Conservation (phyloP, 2,113 vertebrate genomes). For the Rhea pennata region DNA sequence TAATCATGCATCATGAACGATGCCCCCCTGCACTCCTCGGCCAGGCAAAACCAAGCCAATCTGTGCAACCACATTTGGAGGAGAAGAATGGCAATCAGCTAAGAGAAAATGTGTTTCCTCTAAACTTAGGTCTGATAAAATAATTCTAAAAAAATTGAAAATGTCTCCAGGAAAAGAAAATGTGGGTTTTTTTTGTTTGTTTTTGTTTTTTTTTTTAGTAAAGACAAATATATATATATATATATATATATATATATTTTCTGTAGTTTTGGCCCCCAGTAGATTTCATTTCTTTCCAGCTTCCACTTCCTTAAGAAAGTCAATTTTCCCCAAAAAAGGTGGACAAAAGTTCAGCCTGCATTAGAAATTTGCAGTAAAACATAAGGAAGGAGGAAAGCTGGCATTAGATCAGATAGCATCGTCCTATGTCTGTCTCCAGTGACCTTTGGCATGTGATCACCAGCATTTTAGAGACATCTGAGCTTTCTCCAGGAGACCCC, state of each 20-base stretch:
- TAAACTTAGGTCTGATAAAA: neutral
- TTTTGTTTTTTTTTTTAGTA: too few species aligned
- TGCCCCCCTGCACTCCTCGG: neutral
- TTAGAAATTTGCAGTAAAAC: neutral
- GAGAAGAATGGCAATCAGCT: neutral
- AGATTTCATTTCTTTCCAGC: neutral
- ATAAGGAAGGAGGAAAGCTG: neutral
- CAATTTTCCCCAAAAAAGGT: neutral
- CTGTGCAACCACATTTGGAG: accelerated
- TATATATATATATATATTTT: neutral
- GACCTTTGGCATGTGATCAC: neutral
- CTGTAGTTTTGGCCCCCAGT: neutral
- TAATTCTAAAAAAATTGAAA: neutral
- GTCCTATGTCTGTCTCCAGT: neutral
- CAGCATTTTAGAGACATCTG: neutral
- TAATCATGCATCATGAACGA: accelerated
- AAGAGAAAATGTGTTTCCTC: neutral
- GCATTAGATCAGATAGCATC: accelerated
- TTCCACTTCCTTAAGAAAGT: neutral
- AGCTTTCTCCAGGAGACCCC: neutral
- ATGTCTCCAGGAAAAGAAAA: neutral
- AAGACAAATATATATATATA: neutral
- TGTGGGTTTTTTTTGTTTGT: too few species aligned
- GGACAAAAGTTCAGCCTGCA: neutral
- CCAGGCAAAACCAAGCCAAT: accelerated